Base-by-base conservation (phyloP, 2,888 invertebrate species). In the Neoitamus cyanurus region DNA sequence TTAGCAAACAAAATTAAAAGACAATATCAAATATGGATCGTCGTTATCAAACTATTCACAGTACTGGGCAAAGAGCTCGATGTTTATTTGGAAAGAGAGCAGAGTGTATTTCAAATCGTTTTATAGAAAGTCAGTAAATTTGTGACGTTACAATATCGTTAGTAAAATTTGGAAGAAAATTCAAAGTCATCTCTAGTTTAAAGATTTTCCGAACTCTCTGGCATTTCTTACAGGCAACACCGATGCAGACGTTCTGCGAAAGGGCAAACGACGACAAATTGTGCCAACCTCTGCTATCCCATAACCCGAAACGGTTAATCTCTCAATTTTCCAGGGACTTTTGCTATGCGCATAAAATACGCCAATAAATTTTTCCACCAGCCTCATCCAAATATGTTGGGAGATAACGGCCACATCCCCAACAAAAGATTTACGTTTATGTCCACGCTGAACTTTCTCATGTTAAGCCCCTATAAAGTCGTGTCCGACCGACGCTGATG, bases 351-450 rank as follows among this genome's bases (percentile, higher is more conserved):
- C 75, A 75, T 75, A 78, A 78, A 78, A 78, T 48, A n/a, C 15
- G 58, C 42, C 46, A 28, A 78, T 78, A 78, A 78, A 78, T 78
- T 78, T 78, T 78, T 78, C 78, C 48, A 28, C 48, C 31, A 78
- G 34, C 15, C 78, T 11, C 30, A n/a, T 46, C 31, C 48, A 15
- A 48, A 78, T 78, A 46, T 58, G 13, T 15, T 78, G 13, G 48
- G 15, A 46, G 78, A 48, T 58, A 78, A n/a, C 58, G 7, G 7
- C 48, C 46, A 31, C 6, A 48, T 48, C 20, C 78, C 42, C 48
- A 31, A 78, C 78, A 78, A 48, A 78, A 78, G 78, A 78, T 78
- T 78, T 78, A 78, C 78, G 78, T 78, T 78, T 78, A 78, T 78
- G 46, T 78, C 78, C 28, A 28, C 31, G 30, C 46, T 58, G 46